Base-by-base conservation (phyloP, 2,113 vertebrate genomes). In the Parotia lawesii region DNA sequence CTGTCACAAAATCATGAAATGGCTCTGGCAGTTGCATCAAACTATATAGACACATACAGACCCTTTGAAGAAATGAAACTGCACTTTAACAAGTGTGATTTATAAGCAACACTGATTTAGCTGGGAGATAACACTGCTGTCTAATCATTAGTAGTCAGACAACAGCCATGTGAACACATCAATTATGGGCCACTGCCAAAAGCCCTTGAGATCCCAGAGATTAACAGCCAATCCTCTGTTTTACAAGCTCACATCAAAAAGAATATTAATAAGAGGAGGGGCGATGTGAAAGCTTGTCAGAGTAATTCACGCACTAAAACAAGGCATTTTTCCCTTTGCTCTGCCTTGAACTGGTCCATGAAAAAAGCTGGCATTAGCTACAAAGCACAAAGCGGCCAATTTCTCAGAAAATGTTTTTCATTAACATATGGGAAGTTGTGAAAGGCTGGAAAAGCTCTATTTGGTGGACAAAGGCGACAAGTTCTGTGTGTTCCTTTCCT, bases 201-300 rank as follows among this genome's bases (percentile, higher is more conserved):
- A 98, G 97, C 98, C 98, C 98, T 98, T 96, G 97, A 98, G 98
- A 98, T 98, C 97, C 77, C 93, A 94, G 96, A 98, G 97, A 98
- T 98, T 98, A 98, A 98, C 98, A 98, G 97, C 97, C 98, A 98
- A 98, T 98, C 97, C 97, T 98, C 97, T 98, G 97, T 98, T 98
- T 98, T 98, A 98, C 98, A 98, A 98, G 97, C 96, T 96, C 94
- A 98, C 97, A 98, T 98, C 97, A 98, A 98, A 98, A 97, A 97
- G 97, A 98, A 98, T 98, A 98, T 98, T 98, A 98, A 98, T 98
- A 98, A 98, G 97, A 97, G 97, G 97, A 97, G 97, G 98, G 89
- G 96, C 94, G 6, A 97, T 71, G 96, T 97, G 96, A 97, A 97
- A 97, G 97, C 96, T 91, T 97, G 97, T 98, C 97, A 97, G 96